Evolutionary conservation across 2,113 vertebrate species (phyloP).

Genomic region (Nerophis ophidion): DNA sequence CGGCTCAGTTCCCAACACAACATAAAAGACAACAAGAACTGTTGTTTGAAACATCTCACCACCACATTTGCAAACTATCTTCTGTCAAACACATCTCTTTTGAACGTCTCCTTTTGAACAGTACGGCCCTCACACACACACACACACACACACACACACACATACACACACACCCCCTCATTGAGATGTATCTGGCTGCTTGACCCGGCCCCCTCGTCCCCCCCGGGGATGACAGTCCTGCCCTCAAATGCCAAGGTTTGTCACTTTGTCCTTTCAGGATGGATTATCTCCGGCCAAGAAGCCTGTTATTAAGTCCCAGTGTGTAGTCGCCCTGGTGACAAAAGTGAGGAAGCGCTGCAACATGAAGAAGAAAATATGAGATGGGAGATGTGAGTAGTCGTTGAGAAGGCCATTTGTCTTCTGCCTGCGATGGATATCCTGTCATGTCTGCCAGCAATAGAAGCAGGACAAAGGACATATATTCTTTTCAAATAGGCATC

Average conservation of each 20-base stretch:
- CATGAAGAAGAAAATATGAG: slow-evolving; percentile 22
- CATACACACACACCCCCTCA: slow-evolving; percentile 28
- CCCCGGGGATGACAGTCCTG: slow-evolving; percentile 52
- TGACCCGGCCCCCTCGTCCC: slow-evolving; percentile 42
- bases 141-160: too few relatives aligned
- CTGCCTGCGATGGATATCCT: slow-evolving; percentile 16
- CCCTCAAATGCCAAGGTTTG: slow-evolving; percentile 68
- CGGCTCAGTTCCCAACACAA: neutral
- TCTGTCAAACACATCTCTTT: slow-evolving; percentile 15
- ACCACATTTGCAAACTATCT: neutral
- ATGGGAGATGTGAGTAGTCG: slow-evolving; percentile 27
- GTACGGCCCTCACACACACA: slow-evolving; percentile 22
- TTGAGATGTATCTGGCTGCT: slow-evolving; percentile 50
- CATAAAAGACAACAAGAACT: neutral
- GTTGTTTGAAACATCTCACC: neutral
- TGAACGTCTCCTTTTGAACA: slow-evolving; percentile 23
- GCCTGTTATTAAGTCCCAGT: slow-evolving; percentile 14
- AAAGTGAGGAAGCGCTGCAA: slow-evolving; percentile 15
- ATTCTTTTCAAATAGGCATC: too few relatives aligned
- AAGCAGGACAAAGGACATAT: neutral
- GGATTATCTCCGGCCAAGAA: slow-evolving; percentile 55
- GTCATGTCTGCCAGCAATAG: neutral
- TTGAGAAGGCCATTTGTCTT: slow-evolving; percentile 27
- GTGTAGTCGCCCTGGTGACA: slow-evolving; percentile 11
- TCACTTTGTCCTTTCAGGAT: slow-evolving; percentile 67